Base-by-base conservation (phyloP, 2,888 invertebrate species). In the Coleophora flavipennella region DNA sequence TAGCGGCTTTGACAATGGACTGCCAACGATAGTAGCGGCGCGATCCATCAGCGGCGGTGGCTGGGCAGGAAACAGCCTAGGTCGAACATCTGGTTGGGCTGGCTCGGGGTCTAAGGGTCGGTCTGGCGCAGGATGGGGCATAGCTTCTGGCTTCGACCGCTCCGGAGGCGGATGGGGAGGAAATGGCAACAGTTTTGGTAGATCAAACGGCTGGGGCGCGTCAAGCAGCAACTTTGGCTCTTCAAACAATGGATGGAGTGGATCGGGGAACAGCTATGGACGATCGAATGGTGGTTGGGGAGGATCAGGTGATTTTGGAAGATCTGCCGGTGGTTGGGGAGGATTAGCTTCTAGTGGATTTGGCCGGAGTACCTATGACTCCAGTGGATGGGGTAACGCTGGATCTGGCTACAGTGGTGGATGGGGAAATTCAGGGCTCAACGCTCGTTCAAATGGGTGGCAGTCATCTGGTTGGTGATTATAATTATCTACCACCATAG, bases 391-490 rank as follows among this genome's bases (percentile, higher is more conserved):
- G 35, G 33, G 32, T n/a, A 33, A 27, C n/a, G 25, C 32, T 9
- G 11, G 26, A 6, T 35, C 13, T 27, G 28, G 28, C 28, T 9
- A 27, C 28, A 2, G 28, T 2, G 28, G 28, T 2, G 28, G 28
- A 27, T 27, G 28, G 28, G 28, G n/a, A n/a, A n/a, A n/a, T n/a
- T n/a, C 28, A 27, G 28, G 28, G 8, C 8, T 2, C 1, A 7
- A 13, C 9, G 13, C 8, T 11, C 35, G 10, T 9, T 40, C 40
- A 29, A 38, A 32, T 12, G 49, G 46, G 13, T 52, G 59, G 54
- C 49, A 57, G 36, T 50, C 51, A 8, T 45, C 51, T 0, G 38
- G 38, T 28, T 55, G 46, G 49, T 57, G 39, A 34, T 8, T n/a
- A n/a, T n/a, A n/a, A n/a, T n/a, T n/a, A n/a, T n/a, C n/a, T n/a